Conservation (phyloP, 2,888 invertebrate genomes). For the Stramonita haemastoma region DNA sequence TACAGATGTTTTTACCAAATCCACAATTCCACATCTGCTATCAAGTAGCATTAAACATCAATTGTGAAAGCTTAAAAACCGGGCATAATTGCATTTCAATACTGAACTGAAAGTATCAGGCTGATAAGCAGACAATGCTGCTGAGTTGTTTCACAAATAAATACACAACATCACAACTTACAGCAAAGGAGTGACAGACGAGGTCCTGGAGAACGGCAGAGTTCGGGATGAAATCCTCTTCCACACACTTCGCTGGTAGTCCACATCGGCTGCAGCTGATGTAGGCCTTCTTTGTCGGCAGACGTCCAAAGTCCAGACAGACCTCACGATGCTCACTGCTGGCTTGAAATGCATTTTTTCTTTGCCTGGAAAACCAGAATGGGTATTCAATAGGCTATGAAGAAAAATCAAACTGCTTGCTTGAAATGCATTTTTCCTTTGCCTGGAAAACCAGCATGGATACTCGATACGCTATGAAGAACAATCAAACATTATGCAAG, state of each 20-base stretch:
- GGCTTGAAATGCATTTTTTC: constrained; percentile 54
- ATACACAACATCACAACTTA: constrained; percentile 52
- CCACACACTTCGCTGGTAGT: constrained; percentile 45
- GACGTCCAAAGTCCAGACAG: constrained; percentile 56
- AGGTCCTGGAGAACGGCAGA: constrained; percentile 51
- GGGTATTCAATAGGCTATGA: not conserved
- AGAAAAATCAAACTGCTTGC: not conserved
- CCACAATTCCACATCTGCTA: too few relatives aligned
- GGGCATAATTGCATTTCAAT: too few relatives aligned
- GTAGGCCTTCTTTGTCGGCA: constrained; percentile 52
- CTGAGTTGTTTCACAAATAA: too few relatives aligned
- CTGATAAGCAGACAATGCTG: too few relatives aligned
- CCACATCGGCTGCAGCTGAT: constrained; percentile 61
- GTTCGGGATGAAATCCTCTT: constrained; percentile 42
- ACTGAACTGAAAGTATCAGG: too few relatives aligned
- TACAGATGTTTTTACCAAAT: too few relatives aligned
- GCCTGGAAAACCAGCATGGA: constrained; percentile 53
- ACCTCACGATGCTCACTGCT: constrained; percentile 46
- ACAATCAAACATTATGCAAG: not conserved
- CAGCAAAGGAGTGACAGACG: constrained; percentile 66
- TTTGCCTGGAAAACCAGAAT: constrained; percentile 57
- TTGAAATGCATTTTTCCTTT: constrained; percentile 58
- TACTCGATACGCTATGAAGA: not conserved
- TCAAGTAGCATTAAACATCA: too few relatives aligned
- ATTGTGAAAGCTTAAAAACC: too few relatives aligned